Base-by-base conservation (phyloP, 2,888 invertebrate genomes). In the Argyresthia albistria region DNA sequence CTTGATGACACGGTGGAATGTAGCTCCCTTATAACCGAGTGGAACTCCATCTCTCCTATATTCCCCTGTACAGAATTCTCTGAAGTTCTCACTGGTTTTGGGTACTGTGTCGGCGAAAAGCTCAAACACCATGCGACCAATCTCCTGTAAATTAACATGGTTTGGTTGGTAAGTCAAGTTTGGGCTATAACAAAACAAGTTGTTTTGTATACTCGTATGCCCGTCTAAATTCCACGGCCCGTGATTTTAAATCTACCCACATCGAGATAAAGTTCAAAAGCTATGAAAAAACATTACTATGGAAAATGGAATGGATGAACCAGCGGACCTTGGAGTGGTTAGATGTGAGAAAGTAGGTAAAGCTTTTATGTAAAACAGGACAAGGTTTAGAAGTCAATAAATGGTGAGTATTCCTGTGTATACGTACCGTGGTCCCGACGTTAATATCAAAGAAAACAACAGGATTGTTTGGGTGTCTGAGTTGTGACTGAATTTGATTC, bases 31-130 rank as follows among this genome's bases (percentile, higher is more conserved):
- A 76, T 94, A 99, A 0, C 99, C 99, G 50, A 97, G 90, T 0
- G 99, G 97, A 0, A 98, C 97, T 10, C 97, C 97, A 83, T 99
- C 99, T 70, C 94, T 95, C 67, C 95, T 91, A 70, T 95, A 96
- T 83, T 99, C 99, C 10, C 99, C 99, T 0, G 99, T 99, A 71
- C 99, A 99, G 73, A 99, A 97, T 77, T 99, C 98, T 55, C 98
- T 91, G 68, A 98, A 98, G 78, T 98, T 99, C 87, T 99, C 98
- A 60, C 97, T 97, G 0, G 98, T 97, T 86, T 95, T 97, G 3
- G 98, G 98, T 4, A 97, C 97, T 10, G 96, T 93, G 84, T 99
- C 98, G 12, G 98, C 96, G 87, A 97, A 99, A 25, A 99, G 82
- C 80, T 99, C 99, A 77, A 99, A 96, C 65, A 98, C 97, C 93